Base-by-base conservation (phyloP, 2,888 invertebrate species). In the Thumatha senex region DNA sequence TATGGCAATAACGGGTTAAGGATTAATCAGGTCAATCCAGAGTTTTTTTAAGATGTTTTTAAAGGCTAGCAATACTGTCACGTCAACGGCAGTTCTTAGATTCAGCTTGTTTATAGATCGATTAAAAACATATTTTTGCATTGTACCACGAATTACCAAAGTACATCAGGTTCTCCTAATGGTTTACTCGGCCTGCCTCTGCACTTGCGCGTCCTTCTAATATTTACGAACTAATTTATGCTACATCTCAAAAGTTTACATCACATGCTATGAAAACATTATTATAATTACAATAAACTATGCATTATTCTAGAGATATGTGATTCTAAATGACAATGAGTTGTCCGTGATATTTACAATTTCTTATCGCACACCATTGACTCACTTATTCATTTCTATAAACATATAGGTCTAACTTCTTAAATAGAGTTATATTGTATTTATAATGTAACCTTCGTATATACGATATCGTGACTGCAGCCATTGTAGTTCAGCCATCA, bases 271-370 rank as follows among this genome's bases (percentile, higher is more conserved):
- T 43, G 40, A 52, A 56, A 67, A 72, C 63, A 67, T 63, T 63
- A 68, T 70, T 66, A 55, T 57, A 49, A 43, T 46, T 56, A 63
- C 56, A 60, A 63, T 58, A 59, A 59, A 63, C 61, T 66, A 56
- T 53, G 51, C 56, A 51, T 69, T 67, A 64, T 63, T 53, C 54
- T 67, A 67, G 60, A 51, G 56, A 15, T n/a, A 33, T 12, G 34
- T 31, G 7, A 58, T 52, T 65, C 61, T 69, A 61, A 51, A 64
- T 69, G 66, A 75, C 70, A 76, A 55, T 51, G 41, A 18, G 56
- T 61, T 70, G 68, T 70, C 36, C 15, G 12, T 39, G 14, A 38
- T 46, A 31, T 46, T 39, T 39, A 46, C 39, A 40, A 2, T 40
- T 12, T 40, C 33, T 39, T 15, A 31, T 46, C 38, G 13, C 43